Base-by-base conservation (phyloP, 2,888 invertebrate genomes). In the Marasmarcha lunaedactyla region DNA sequence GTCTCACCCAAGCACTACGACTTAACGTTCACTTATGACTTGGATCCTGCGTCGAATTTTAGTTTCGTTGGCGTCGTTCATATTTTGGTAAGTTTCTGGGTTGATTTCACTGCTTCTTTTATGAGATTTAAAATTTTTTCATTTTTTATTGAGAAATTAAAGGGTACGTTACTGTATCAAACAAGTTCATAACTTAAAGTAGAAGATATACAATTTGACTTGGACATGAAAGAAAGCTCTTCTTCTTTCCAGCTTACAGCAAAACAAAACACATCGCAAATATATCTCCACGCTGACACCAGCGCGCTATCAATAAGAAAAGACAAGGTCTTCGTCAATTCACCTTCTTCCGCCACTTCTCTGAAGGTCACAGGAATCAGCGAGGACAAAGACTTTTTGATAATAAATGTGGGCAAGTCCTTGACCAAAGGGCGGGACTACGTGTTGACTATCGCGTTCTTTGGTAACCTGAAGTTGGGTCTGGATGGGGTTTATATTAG, bases 401-500 rank as follows among this genome's bases (percentile, higher is more conserved):
- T 86, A 0, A 69, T 91, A 37, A 53, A 68, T 10, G 55, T 89
- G 9, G 20, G 7, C 3, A 7, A 20, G 7, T 3, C 3, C 7
- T 20, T 20, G 20, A 20, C 4, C 3, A 20, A 3, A 20, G 20
- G 20, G 7, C 4, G 81, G 37, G 67, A 73, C n/a, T 89, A 88
- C 51, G 76, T 85, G 12, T 56, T 89, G 14, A 72, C 68, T 0
- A 79, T 93, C 38, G 85, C 86, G 0, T 91, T 90, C 54, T 66
- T 63, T n/a, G 90, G 90, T 0, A 76, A 74, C 12, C 56, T 93
- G 37, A 85, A 84, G 46, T 85, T 84, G 9, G 87, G 87, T 1
- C 69, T 93, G 45, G 86, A 88, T 40, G 92, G 92, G 1, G 90
- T 87, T 42, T 92, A 92, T 55, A 84, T 88, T 33, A 91, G 91